These are phyloP conservation scores for Ceryle rudis DNA, from an alignment of 2,797 vertebrate species.

Conservation along the genomic window DNA sequence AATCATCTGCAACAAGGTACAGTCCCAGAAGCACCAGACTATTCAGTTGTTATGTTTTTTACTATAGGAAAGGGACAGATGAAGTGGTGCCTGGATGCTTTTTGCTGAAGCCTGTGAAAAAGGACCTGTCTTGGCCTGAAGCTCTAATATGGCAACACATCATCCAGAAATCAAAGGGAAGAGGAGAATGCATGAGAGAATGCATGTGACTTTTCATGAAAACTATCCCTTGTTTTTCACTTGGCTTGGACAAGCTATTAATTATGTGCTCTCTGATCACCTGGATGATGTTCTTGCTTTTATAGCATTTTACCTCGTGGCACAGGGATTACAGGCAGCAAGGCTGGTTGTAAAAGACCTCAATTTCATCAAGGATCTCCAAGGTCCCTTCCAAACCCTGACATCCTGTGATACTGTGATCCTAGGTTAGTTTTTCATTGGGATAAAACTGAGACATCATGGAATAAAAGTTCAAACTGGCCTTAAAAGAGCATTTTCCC, in stretches of 20 bases:
- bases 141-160: neutral
- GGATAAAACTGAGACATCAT: neutral
- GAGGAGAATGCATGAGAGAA: neutral
- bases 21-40: neutral
- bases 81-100: neutral
- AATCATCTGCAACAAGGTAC: accelerated
- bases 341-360: neutral
- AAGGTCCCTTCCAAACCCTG: too few species aligned
- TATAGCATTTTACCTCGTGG: neutral
- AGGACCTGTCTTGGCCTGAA: neutral
- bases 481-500: neutral
- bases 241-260: neutral
- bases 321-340: neutral
- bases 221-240: neutral
- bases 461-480: neutral
- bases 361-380: too few species aligned
- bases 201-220: neutral
- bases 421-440: neutral
- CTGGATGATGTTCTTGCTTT: neutral
- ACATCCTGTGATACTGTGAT: too few species aligned
- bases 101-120: neutral
- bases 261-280: neutral
- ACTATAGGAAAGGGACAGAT: neutral
- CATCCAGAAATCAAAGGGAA: neutral
- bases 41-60: neutral